These are phyloP conservation scores for Listronotus bonariensis DNA, from an alignment of 1,140 invertebrate genomes.

Conservation along the genomic window DNA sequence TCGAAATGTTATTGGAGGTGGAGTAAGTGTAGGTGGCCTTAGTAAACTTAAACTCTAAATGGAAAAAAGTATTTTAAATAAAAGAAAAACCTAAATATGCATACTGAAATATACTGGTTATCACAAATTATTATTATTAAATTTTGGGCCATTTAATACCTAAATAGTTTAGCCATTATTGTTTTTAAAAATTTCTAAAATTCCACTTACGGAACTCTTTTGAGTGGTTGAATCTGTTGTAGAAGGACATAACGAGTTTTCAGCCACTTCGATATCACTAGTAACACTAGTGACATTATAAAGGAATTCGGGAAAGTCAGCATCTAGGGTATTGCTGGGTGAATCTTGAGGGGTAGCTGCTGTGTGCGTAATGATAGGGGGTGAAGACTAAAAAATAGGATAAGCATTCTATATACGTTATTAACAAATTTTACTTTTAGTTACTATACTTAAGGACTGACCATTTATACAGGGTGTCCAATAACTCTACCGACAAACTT, in stretches of 20 bases:
- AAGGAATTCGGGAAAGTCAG: slow-evolving; percentile 53
- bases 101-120: no score
- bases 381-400: slow-evolving; percentile 49
- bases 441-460: no score
- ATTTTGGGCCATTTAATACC: background rate
- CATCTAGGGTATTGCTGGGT: slow-evolving; percentile 87
- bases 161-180: no score
- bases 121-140: no score
- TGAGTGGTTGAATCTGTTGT: slow-evolving; percentile 41
- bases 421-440: no score
- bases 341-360: slow-evolving; percentile 94
- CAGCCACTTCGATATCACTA: slow-evolving; percentile 25
- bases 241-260: slow-evolving; percentile 36
- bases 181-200: slow-evolving; percentile 1
- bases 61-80: no score
- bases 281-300: slow-evolving; percentile 47
- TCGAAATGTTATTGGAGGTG: slow-evolving; percentile 50
- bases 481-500: no score
- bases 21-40: slow-evolving; percentile 61
- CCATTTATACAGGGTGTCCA: no score
- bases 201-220: slow-evolving; percentile 43
- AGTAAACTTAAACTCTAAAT: slow-evolving; percentile 53
- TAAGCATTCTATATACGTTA: no score
- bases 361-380: slow-evolving; percentile 92
- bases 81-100: no score